Evolutionary conservation across 2,113 vertebrate species (phyloP).

Genomic region (Takifugu flavidus): DNA sequence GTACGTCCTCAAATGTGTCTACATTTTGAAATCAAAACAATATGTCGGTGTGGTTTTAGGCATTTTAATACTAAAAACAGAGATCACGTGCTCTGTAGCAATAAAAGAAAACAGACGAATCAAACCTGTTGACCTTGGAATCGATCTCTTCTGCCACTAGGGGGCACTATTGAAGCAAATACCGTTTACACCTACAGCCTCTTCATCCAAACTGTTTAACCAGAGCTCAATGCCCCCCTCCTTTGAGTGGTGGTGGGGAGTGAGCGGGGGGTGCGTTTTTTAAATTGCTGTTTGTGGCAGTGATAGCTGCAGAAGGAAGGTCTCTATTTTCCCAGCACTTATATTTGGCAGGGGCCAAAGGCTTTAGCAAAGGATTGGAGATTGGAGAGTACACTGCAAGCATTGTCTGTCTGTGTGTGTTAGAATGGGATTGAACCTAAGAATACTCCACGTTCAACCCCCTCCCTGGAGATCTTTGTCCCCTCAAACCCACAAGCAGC

Average conservation of each 20-base stretch:
- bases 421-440: constrained; percentile 19
- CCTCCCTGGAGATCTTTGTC: constrained; percentile 18
- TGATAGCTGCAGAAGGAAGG: constrained; percentile 51
- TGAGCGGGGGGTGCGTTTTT: constrained; percentile 19
- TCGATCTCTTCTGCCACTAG: constrained; percentile 53
- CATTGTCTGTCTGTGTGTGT: constrained; percentile 11
- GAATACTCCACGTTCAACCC: constrained; percentile 17
- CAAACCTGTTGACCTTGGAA: too few relatives aligned
- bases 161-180: constrained; percentile 76
- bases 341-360: constrained; percentile 27
- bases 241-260: background rate
- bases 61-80: too few relatives aligned
- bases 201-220: constrained; percentile 36
- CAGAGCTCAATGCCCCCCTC: background rate
- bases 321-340: constrained; percentile 50
- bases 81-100: too few relatives aligned
- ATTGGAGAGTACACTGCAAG: constrained; percentile 19
- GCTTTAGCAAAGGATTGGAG: constrained; percentile 33
- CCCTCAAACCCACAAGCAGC: constrained; percentile 2
- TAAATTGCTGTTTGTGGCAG: constrained; percentile 53
- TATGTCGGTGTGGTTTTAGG: too few relatives aligned
- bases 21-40: too few relatives aligned
- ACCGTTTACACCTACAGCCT: constrained; percentile 12
- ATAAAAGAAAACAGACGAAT: too few relatives aligned
- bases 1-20: too few relatives aligned